These are phyloP conservation scores for Danio jaintianensis DNA, from an alignment of 2,797 vertebrate genomes.

Conservation along the genomic window DNA sequence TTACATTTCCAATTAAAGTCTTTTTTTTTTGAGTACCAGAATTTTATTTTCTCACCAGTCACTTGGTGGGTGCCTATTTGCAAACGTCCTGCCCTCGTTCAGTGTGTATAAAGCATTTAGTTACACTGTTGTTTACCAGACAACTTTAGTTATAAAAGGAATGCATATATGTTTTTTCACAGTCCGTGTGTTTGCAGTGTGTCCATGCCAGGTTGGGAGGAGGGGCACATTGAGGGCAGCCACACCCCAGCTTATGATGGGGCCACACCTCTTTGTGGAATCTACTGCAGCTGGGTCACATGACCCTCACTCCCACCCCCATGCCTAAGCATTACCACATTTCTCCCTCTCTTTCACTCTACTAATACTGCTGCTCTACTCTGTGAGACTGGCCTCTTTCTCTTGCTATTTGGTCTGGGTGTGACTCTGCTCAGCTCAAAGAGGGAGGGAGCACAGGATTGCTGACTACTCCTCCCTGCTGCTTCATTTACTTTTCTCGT, in stretches of 20 bases:
- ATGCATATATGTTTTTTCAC: conserved; percentile 16
- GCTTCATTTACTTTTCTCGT: conserved; percentile 50
- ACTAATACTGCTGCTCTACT: conserved; percentile 50
- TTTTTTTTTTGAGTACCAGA: background rate
- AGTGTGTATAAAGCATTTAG: background rate
- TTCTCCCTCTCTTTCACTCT: conserved; percentile 68
- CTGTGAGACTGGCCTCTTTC: conserved; percentile 40
- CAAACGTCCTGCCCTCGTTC: background rate
- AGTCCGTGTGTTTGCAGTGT: conserved; percentile 28
- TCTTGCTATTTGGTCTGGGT: conserved; percentile 71
- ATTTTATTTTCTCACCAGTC: conserved; percentile 1
- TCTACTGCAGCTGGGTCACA: conserved; percentile 73
- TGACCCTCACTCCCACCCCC: conserved; percentile 59
- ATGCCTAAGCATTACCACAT: conserved; percentile 59
- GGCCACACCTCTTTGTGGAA: conserved; percentile 80
- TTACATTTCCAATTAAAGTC: background rate
- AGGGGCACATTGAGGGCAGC: conserved; percentile 58
- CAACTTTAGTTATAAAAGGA: background rate
- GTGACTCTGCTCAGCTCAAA: conserved; percentile 76
- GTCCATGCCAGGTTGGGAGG: conserved; percentile 48
- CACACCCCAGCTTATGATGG: conserved; percentile 79
- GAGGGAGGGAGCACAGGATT: conserved; percentile 74
- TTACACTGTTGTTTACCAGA: conserved; percentile 1
- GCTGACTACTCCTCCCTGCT: conserved; percentile 77
- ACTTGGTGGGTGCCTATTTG: background rate